Evolutionary conservation across 2,888 invertebrate genomes (phyloP), one percentile per base, ranked within the genome.

Genomic region (Heliconius ethilla): DNA sequence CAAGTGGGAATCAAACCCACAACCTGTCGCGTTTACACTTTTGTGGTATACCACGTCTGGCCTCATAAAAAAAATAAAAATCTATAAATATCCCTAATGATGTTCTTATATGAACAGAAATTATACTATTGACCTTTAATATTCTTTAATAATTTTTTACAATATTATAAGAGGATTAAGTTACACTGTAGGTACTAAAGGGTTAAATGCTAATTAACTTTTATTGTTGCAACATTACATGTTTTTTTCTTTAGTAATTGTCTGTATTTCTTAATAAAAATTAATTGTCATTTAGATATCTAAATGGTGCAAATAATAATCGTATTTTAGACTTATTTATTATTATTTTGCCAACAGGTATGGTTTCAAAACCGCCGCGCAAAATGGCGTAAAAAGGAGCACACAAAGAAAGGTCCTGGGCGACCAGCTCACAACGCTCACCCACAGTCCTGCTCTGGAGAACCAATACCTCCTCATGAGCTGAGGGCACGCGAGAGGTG

Each of bases 351-450:
- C 78, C 74, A 75, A 25, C 96, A 99, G 99, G 99, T 99, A 82
- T 99, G 99, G 99, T 99, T 99, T 95, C 99, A 99, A 95, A 99
- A 99, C 95, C 96, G 99, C 59, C 96, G 99, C 81, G 99, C 99
- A 75, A 99, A 99, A 92, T 99, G 99, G 98, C 96, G 99, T 81
- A 99, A 99, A 95, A 98, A 99, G 94, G 99, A 99, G 92, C 99
- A 99, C 94, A 99, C 99, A 79, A 98, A 99, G 94, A 99, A 99
- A 91, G 99, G 99, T 27, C 99, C 99, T 0, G 99, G 99, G 1
- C 96, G 99, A 91, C 99, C 99, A 67, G 99, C 99, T 10, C 99
- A 99, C 95, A 99, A 99, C 94, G 99, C 99, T 9, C 99, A 99
- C 90, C 99, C 99, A 0, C 99, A 99, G 90, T 98, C 99, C 76